Evolutionary conservation across 2,113 vertebrate genomes (phyloP).

Genomic region (Pristiophorus japonicus): DNA sequence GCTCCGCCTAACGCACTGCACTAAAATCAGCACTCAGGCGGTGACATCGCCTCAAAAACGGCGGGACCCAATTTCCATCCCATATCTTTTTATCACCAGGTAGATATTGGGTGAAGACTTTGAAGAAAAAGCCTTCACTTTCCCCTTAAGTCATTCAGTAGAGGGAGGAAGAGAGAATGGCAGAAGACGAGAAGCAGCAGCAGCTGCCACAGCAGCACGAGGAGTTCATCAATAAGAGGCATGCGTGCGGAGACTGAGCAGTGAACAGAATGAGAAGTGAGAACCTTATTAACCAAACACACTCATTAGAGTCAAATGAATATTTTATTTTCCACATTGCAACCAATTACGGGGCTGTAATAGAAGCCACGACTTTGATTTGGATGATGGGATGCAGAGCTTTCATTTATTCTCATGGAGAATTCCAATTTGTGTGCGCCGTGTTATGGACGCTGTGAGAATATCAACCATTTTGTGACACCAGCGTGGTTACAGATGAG

Average conservation of each 20-base stretch:
- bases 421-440: not conserved
- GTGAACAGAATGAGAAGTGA: conserved; percentile 1
- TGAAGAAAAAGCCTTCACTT: not conserved
- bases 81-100: not conserved
- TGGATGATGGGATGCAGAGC: not conserved
- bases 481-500: not conserved
- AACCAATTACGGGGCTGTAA: not conserved
- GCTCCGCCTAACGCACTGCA: too few relatives aligned
- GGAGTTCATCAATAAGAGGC: not conserved
- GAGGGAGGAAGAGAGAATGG: not conserved
- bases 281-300: not conserved
- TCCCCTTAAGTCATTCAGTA: not conserved
- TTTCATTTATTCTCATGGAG: not conserved
- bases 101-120: not conserved
- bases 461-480: not conserved
- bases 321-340: not conserved
- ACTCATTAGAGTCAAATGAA: not conserved
- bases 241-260: not conserved
- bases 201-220: not conserved
- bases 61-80: too few relatives aligned
- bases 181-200: not conserved
- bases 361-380: not conserved
- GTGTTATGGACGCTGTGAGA: not conserved
- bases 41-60: too few relatives aligned
- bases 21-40: too few relatives aligned